Base-by-base conservation (phyloP, 1,140 invertebrate species). In the Tetramorium alpestre region DNA sequence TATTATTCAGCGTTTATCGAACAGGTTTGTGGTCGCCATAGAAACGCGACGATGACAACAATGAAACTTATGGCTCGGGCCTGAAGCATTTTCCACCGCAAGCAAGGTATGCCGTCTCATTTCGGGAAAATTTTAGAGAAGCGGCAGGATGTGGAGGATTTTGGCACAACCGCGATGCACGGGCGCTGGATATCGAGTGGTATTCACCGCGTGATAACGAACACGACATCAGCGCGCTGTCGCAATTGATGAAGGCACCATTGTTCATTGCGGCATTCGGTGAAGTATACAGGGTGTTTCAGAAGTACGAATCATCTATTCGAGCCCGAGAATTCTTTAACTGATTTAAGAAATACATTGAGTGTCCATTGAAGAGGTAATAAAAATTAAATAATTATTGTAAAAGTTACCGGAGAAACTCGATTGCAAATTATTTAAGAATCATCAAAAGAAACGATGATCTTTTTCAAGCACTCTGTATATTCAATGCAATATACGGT, bases 1-100 rank as follows among this genome's bases (percentile, higher is more conserved):
- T 88, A 92, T 92, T 92, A 92, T 92, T 92, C 85, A 92, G 49
- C 89, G 76, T 87, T 92, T 92, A 92, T 92, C 87, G 91, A 92
- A 91, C 91, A 92, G 70, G 81, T 47, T 56, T 41, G 84, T 16
- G 89, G 91, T 92, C 82, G 87, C 81, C 88, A 90, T 92, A 89
- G 88, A 78, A 87, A 92, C 89, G 75, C 72, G 70, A 91, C 86
- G 78, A 60, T 33, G 70, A 89, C 86, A 90, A 90, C 88, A 90
- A 87, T 88, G 89, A 84, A 85, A 89, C 86, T 28, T 84, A 60
- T 4, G 64, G 49, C 58, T 51, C 60, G 72, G 60, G 41, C 25
- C 13, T 16, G 28, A 60, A 49, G 41, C 13, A n/a, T 84, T 60
- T 75, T 84, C 41, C 41, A 60, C 6, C 13, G 28, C 38, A 1